Percentiles rank a stretch among this genome's conserved stretches.
Evolutionary conservation across 2,888 invertebrate genomes (phyloP).

Genomic region (Phragmatobia fuliginosa): DNA sequence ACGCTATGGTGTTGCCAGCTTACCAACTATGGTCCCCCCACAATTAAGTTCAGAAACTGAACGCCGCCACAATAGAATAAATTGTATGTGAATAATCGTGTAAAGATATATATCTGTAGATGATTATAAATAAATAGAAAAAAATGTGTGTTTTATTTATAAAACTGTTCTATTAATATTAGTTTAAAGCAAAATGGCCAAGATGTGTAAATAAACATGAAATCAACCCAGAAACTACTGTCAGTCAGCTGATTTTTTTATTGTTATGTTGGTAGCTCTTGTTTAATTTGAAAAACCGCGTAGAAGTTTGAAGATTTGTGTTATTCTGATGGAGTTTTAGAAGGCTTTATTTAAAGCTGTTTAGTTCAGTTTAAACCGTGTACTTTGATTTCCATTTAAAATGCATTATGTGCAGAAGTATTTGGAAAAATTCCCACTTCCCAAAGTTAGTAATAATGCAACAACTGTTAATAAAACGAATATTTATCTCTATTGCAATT

Average conservation of each 20-base stretch:
- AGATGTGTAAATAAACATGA: neutral
- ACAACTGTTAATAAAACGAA: constrained; percentile 75
- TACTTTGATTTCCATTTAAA: constrained; percentile 40
- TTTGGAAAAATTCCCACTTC: constrained; percentile 71
- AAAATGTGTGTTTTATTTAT: neutral
- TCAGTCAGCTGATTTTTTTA: constrained; percentile 79
- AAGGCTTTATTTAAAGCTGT: constrained; percentile 34
- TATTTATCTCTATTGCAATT: constrained; percentile 89
- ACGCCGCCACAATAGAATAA: no score
- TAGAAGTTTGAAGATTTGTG: constrained; percentile 59
- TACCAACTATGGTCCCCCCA: no score
- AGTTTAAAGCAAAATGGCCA: neutral
- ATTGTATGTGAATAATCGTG: no score
- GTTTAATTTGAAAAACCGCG: constrained; percentile 62
- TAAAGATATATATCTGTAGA: no score
- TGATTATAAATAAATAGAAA: neutral
- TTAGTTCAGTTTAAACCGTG: constrained; percentile 37
- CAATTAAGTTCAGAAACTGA: no score
- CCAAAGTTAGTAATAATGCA: constrained; percentile 60
- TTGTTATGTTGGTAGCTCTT: constrained; percentile 69
- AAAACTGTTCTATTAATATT: neutral
- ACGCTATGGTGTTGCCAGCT: no score
- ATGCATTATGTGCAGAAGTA: constrained; percentile 83
- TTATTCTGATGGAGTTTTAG: constrained; percentile 47
- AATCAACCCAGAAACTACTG: neutral